Percentiles rank a stretch among this genome's conserved stretches.
phyloP scores from a whole-genome alignment of 1,140 invertebrate genomes.

The Hylaeus volcanicus region DNA sequence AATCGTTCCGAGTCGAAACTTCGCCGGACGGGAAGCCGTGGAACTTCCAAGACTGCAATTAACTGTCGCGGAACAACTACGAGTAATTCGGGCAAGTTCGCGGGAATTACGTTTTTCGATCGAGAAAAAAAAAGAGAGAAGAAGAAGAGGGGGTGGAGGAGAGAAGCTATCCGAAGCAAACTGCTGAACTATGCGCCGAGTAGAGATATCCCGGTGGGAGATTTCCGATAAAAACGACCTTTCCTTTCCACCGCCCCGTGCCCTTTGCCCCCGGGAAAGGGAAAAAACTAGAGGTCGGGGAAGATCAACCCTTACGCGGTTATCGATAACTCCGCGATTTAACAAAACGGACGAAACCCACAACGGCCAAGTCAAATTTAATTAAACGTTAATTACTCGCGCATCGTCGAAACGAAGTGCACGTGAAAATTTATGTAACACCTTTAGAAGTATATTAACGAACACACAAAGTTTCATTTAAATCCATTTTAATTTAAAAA shows the following conservation, averaged over 20 bases:
- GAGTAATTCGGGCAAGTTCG: slow-evolving; percentile 33
- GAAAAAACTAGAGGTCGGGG: slow-evolving; percentile 16
- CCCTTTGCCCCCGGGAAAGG: background rate
- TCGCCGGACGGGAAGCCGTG: slow-evolving; percentile 40
- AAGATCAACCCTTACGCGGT: background rate
- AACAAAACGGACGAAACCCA: no score
- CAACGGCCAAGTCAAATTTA: no score
- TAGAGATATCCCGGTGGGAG: slow-evolving; percentile 3
- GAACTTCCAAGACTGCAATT: slow-evolving; percentile 48
- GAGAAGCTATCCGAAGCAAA: background rate
- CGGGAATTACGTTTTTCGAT: slow-evolving; percentile 24
- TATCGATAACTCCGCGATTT: slow-evolving; percentile 6
- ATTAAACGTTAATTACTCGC: no score
- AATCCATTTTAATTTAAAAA: no score
- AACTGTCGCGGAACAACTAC: slow-evolving; percentile 37
- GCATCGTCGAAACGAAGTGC: no score
- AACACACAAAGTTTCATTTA: no score
- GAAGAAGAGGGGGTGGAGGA: no score
- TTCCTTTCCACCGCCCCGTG: background rate
- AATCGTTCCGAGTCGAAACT: slow-evolving; percentile 43
- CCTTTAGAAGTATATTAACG: no score
- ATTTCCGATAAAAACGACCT: slow-evolving; percentile 32
- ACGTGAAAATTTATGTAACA: no score
- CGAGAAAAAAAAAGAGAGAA: background rate
- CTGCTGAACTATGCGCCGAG: background rate